These are phyloP conservation scores for Pantala flavescens DNA, from an alignment of 1,140 invertebrate species.

Conservation along the genomic window DNA sequence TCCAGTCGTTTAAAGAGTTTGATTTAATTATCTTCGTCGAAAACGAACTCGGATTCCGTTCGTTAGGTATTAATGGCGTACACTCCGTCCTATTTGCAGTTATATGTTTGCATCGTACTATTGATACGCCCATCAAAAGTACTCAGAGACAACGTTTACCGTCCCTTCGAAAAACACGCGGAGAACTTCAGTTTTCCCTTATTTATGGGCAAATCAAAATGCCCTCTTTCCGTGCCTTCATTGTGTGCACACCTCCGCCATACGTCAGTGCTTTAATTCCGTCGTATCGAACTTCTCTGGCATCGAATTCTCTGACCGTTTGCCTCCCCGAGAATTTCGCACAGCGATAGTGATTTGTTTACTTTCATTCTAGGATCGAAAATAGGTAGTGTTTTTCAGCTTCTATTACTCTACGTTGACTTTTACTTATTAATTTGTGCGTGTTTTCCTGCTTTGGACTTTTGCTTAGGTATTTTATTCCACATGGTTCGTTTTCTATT, in stretches of 20 bases:
- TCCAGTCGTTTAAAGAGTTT: too few species aligned
- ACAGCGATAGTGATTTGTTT: not conserved
- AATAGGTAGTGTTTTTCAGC: not conserved
- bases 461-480: too few species aligned
- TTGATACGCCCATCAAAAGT: not conserved
- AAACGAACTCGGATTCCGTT: too few species aligned
- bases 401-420: not conserved
- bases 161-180: not conserved
- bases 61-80: too few species aligned
- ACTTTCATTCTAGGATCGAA: not conserved
- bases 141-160: not conserved
- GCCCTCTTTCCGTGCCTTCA: not conserved
- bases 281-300: not conserved
- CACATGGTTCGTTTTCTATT: too few species aligned
- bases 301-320: not conserved
- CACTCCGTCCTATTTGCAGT: too few species aligned
- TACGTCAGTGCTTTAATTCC: not conserved
- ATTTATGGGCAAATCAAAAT: constrained; percentile 1
- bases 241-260: not conserved
- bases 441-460: too few species aligned
- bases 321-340: not conserved
- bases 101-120: not conserved
- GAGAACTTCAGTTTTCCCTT: not conserved
- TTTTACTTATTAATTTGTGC: too few species aligned
- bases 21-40: too few species aligned